Base-by-base conservation (phyloP, 2,113 vertebrate species). In the Enhydra lutris region DNA sequence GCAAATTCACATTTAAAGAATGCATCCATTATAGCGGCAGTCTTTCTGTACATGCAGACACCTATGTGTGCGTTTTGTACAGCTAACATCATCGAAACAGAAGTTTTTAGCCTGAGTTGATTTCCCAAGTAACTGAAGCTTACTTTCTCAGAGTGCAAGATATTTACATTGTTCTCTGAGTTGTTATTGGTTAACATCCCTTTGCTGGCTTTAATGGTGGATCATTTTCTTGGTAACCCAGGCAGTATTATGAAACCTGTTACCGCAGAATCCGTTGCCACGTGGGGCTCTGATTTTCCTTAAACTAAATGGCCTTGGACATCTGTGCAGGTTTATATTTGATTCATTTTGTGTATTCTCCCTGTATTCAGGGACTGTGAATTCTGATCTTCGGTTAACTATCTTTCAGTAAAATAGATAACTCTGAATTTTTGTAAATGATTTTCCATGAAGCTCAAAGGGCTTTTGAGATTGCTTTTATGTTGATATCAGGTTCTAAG, bases 151-250 rank as follows among this genome's bases (percentile, higher is more conserved):
- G 21, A 18, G 45, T 24, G 34, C 69, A 89, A 18, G 39, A 39
- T 80, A 80, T 71, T 86, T 82, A 82, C 15, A 18, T 12, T 39
- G 88, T 91, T 86, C 39, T 89, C n/a, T 47, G 78, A 69, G n/a
- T 80, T 78, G 36, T 85, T 88, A 57, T 21, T 76, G 20, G 59
- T 91, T 61, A 26, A 74, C 11, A 79, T 69, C 76, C 63, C 34
- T 87, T 94, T 12, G 18, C 63, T 74, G 5, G 88, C 50, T 85
- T 93, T 69, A 69, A 83, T 80, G n/a, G 89, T 29, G 20, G 36
- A 83, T 84, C 76, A 9, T 93, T 95, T 95, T 92, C 81, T 89
- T 82, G 87, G 76, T 79, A 81, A 63, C 45, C 7, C 36, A n/a
- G 15, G 11, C 31, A n/a, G 24, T 74, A 0, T 47, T 89, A 47